Base-by-base conservation (phyloP, 2,113 vertebrate genomes). In the Daubentonia madagascariensis region DNA sequence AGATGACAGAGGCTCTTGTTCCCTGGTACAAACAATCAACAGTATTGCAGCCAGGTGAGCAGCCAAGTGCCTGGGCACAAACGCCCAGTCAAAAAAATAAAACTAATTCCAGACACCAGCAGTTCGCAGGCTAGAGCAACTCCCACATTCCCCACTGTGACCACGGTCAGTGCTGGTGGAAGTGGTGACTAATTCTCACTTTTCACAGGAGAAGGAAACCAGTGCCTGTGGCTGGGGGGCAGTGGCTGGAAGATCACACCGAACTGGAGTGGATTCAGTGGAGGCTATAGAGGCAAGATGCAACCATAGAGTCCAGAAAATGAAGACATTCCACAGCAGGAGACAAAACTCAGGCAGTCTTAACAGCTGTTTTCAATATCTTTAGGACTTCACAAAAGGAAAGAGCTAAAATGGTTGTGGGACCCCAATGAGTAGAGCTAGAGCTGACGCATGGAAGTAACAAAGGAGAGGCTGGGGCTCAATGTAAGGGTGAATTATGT, bases 101-200 rank as follows among this genome's bases (percentile, higher is more conserved):
- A 85, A 45, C 3, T 3, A 20, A 52, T 9, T 70, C 23, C 57
- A 50, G 75, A 40, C 2, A 16, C 80, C n/a, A 12, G 14, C 30
- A 23, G 52, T 22, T 72, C 16, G 54, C 11, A 85, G 8, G 32
- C 48, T 22, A 20, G 23, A 73, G 28, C 54, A n/a, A 7, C 35
- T 93, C 59, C 93, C n/a, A 30, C 2, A 23, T 1, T n/a, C 40
- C 28, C 5, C 5, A 52, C 45, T 70, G 45, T 3, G 40, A 67
- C 20, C n/a, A 14, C 0, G n/a, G 37, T 37, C 70, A 68, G 63
- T 22, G 1, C 32, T 2, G 3, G 17, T 3, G 0, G 22, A 32
- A 75, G 37, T 4, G 5, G 88, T 5, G 17, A 40, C 43, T 7
- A 48, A 35, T 25, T 30, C 25, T 50, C 70, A 13, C 61, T 14